Evolutionary conservation across 2,888 invertebrate species (phyloP).

Genomic region (Parasteatoda lunata): DNA sequence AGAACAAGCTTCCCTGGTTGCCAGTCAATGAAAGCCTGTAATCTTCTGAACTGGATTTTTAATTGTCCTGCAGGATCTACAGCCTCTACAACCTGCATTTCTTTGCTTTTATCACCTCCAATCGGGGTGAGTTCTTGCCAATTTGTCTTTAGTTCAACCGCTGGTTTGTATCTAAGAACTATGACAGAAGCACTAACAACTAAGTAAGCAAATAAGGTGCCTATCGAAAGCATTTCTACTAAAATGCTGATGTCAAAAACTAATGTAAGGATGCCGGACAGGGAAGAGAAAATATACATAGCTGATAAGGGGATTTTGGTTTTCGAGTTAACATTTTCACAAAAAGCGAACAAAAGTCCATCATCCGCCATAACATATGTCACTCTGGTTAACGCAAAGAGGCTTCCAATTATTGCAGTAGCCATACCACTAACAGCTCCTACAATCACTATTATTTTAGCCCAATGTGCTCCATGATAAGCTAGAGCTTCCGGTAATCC

Average conservation of each 20-base stretch:
- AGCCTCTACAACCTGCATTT: conserved; percentile 2
- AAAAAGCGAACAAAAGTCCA: conserved; percentile 84
- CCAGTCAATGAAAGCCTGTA: neutral
- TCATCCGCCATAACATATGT: conserved; percentile 94
- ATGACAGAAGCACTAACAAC: conserved; percentile 90
- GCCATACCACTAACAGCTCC: conserved; percentile 94
- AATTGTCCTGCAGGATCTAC: conserved; percentile 45
- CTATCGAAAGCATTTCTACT: conserved; percentile 94
- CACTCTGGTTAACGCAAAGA: conserved; percentile 88
- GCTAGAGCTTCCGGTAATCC: conserved; percentile 89
- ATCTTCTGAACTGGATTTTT: conserved; percentile 9
- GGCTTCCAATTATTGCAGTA: conserved; percentile 86
- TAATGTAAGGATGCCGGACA: conserved; percentile 86
- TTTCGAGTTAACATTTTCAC: conserved; percentile 70
- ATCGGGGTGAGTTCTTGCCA: conserved; percentile 60
- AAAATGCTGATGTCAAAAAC: conserved; percentile 90
- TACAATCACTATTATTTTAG: conserved; percentile 86
- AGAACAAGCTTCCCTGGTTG: conserved; percentile 43
- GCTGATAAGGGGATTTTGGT: conserved; percentile 83
- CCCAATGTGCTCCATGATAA: conserved; percentile 85
- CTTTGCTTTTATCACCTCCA: conserved; percentile 28
- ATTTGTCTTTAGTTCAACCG: neutral
- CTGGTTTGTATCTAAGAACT: conserved; percentile 40
- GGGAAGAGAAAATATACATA: conserved; percentile 83
- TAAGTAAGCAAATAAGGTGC: conserved; percentile 88